Conservation (phyloP, 2,797 vertebrate genomes). For the Hydrophis major region DNA sequence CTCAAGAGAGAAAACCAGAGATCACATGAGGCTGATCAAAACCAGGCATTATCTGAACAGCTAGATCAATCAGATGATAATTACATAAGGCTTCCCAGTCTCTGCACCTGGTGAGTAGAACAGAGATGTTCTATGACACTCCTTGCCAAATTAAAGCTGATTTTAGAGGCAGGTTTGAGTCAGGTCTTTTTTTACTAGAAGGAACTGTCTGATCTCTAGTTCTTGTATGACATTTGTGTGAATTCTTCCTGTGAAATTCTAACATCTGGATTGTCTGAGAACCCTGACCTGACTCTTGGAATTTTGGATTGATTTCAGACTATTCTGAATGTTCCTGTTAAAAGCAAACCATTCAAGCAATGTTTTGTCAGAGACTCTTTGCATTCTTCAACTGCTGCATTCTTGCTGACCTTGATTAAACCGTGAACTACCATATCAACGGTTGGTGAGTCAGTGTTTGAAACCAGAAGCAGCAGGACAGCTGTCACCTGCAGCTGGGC, state of each 20-base stretch:
- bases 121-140: background rate
- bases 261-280: background rate
- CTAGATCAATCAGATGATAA: background rate
- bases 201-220: background rate
- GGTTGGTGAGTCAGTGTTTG: background rate
- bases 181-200: background rate
- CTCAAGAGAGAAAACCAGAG: background rate
- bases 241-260: background rate
- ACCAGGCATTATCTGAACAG: background rate
- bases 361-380: background rate
- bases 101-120: background rate
- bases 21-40: background rate
- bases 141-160: background rate
- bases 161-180: background rate
- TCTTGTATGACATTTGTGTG: background rate
- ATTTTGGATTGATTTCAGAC: background rate
- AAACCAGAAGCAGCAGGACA: background rate
- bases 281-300: background rate
- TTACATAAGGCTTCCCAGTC: background rate
- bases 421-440: background rate
- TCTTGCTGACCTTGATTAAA: background rate
- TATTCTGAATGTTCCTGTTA: background rate
- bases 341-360: background rate
- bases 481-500: background rate
- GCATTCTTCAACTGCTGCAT: background rate